Conservation (phyloP, 2,888 invertebrate genomes). For the Xylota sylvarum region DNA sequence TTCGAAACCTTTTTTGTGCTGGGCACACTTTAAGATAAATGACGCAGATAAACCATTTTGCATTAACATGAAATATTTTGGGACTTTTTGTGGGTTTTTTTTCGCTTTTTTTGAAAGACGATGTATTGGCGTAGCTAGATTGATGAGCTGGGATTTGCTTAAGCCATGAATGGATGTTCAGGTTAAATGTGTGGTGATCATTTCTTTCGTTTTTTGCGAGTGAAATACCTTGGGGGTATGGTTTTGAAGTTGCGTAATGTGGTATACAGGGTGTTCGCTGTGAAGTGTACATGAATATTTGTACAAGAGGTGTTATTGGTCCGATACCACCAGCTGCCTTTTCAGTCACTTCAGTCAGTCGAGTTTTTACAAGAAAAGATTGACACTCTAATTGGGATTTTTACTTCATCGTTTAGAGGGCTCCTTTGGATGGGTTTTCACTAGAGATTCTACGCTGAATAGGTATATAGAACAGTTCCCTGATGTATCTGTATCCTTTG, state of each 20-base stretch:
- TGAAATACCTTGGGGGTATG: conserved; percentile 5
- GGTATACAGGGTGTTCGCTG: no score
- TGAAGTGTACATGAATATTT: no score
- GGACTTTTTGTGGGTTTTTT: conserved; percentile 3
- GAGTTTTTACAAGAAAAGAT: no score
- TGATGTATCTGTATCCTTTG: no score
- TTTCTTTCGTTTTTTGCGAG: conserved; percentile 15
- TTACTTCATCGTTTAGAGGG: no score
- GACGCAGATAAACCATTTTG: conserved; percentile 29
- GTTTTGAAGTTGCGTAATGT: not conserved
- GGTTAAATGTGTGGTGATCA: conserved; percentile 37
- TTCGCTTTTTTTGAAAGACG: not conserved
- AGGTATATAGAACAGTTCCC: no score
- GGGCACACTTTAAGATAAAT: conserved; percentile 29
- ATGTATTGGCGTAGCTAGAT: conserved; percentile 44
- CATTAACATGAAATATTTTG: conserved; percentile 24
- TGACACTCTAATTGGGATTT: no score
- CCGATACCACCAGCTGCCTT: no score
- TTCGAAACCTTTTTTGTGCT: not conserved
- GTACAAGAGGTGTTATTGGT: no score
- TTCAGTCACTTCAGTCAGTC: no score
- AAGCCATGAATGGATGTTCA: conserved; percentile 43
- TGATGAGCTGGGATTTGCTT: conserved; percentile 46
- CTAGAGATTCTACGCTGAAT: no score
- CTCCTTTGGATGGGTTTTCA: no score